These are phyloP conservation scores for Microcaecilia unicolor DNA, from an alignment of 2,797 vertebrate genomes.

Conservation along the genomic window DNA sequence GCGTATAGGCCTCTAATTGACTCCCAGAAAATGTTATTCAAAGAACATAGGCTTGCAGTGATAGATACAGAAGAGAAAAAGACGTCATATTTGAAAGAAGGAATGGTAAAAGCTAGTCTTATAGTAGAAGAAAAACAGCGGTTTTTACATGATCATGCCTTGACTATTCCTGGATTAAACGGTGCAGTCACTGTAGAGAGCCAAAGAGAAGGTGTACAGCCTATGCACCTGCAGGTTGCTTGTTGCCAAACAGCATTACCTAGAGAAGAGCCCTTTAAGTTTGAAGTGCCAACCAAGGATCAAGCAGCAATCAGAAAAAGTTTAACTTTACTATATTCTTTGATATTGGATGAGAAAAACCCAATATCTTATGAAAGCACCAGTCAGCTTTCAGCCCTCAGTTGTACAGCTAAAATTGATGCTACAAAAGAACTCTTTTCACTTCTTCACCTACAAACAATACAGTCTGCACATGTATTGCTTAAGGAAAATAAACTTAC, in stretches of 20 bases:
- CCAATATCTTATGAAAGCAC: conserved; percentile 47
- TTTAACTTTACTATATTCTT: conserved; percentile 52
- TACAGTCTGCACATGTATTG: conserved; percentile 43
- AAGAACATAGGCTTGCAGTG: conserved; percentile 39
- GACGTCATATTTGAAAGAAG: conserved; percentile 43
- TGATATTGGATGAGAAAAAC: conserved; percentile 51
- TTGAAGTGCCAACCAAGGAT: conserved; percentile 50
- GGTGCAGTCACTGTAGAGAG: conserved; percentile 33
- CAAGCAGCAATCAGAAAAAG: conserved; percentile 48
- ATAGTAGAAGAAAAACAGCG: conserved; percentile 54
- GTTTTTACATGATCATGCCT: conserved; percentile 47
- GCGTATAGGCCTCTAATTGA: conserved; percentile 45
- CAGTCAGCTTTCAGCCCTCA: conserved; percentile 39
- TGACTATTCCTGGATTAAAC: conserved; percentile 46
- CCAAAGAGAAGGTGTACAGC: conserved; percentile 52
- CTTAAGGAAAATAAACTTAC: conserved; percentile 61
- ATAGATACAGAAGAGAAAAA: conserved; percentile 40
- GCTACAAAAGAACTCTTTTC: conserved; percentile 39
- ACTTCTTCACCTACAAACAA: conserved; percentile 54
- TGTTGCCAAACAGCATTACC: conserved; percentile 55
- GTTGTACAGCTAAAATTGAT: conserved; percentile 27
- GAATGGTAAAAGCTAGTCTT: conserved; percentile 40
- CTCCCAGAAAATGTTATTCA: conserved; percentile 48
- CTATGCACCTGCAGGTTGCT: conserved; percentile 60
- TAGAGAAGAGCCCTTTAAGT: conserved; percentile 50